phyloP scores from a whole-genome alignment of 2,113 vertebrate genomes.

The Hystrix brachyura region DNA sequence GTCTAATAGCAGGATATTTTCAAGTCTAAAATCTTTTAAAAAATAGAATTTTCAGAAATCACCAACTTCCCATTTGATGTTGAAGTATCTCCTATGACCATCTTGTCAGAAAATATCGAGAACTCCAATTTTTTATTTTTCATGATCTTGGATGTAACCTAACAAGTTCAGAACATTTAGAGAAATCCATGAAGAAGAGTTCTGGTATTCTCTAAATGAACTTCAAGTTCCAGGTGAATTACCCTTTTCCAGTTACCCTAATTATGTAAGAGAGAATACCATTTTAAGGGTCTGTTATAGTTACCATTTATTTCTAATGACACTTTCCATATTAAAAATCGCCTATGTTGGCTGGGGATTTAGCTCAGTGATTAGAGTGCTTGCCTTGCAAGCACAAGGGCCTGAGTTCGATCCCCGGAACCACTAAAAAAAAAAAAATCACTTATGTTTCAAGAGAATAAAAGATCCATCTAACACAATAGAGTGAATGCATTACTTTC shows the following conservation, averaged over 20 bases:
- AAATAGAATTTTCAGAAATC: neutral
- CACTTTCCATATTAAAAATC: neutral
- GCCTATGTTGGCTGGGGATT: too few species aligned
- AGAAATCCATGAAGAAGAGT: neutral
- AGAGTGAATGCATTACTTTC: neutral
- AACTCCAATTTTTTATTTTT: neutral
- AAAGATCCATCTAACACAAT: neutral
- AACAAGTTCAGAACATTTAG: neutral
- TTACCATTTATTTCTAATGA: neutral
- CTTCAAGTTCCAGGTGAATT: neutral
- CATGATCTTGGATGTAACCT: neutral
- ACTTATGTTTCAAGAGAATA: constrained; percentile 7
- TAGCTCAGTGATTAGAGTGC: too few species aligned
- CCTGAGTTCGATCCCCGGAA: too few species aligned
- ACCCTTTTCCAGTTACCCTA: neutral
- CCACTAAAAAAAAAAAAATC: neutral
- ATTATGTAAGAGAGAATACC: neutral
- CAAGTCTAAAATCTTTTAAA: neutral
- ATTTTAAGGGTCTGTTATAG: neutral
- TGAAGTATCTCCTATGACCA: neutral
- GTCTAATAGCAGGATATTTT: neutral
- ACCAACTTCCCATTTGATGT: neutral
- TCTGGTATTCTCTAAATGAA: neutral
- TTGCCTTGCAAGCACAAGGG: too few species aligned
- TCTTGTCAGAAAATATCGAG: neutral